Conservation (phyloP, 2,113 vertebrate species). For the Heterotilapia buettikoferi region DNA sequence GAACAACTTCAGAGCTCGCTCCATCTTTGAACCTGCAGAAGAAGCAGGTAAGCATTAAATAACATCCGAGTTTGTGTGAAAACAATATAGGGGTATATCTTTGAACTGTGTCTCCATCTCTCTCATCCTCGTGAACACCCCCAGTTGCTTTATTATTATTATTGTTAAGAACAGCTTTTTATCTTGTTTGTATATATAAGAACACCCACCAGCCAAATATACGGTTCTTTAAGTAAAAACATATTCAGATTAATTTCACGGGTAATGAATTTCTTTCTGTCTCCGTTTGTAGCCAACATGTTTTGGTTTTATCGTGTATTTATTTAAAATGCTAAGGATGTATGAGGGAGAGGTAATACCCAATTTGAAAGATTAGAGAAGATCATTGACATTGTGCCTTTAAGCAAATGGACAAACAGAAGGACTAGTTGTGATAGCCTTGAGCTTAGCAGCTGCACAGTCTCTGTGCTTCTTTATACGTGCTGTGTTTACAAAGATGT, state of each 20-base stretch:
- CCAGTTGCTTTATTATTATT: neutral
- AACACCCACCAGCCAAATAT: neutral
- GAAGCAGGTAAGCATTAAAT: neutral
- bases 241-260: neutral
- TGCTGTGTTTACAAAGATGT: neutral
- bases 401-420: neutral
- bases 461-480: neutral
- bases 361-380: neutral
- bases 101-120: neutral
- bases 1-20: neutral
- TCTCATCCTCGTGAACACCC: neutral
- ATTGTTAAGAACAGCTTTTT: rapidly evolving
- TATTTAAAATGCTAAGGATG: neutral
- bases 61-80: neutral
- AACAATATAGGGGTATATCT: neutral
- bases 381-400: neutral
- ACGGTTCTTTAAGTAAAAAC: neutral
- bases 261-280: neutral
- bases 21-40: neutral
- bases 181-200: neutral
- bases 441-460: neutral
- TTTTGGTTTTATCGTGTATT: neutral
- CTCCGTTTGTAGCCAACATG: neutral
- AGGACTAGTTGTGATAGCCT: neutral
- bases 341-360: neutral